Conservation (phyloP, 2,113 vertebrate genomes). For the Coracopsis vasa region DNA sequence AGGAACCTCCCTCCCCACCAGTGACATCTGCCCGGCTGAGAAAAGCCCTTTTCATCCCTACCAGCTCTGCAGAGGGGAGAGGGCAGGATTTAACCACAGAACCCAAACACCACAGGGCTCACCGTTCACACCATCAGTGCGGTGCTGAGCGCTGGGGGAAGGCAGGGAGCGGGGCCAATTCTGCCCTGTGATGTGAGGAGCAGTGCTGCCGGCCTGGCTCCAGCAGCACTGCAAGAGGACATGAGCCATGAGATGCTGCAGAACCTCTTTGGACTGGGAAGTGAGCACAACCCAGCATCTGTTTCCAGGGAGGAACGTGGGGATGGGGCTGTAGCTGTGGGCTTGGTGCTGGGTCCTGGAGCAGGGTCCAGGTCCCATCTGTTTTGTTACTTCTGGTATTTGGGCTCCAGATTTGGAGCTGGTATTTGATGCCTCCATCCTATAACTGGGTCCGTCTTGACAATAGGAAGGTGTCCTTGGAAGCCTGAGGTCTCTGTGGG, state of each 20-base stretch:
- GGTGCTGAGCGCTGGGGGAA: neutral
- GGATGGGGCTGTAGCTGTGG: neutral
- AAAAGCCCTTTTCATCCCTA: neutral
- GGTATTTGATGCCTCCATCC: neutral
- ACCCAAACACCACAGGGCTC: neutral
- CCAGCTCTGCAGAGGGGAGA: neutral
- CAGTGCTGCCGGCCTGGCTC: neutral
- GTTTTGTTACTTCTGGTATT: neutral
- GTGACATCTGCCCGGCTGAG: neutral
- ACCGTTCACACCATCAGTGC: neutral
- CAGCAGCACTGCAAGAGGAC: neutral
- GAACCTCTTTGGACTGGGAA: neutral
- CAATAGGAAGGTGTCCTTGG: fast-evolving
- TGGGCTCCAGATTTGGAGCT: neutral
- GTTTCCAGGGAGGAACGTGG: neutral
- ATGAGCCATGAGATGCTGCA: neutral
- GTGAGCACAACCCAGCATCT: too few relatives aligned
- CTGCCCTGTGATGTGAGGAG: neutral
- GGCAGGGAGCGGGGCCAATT: neutral
- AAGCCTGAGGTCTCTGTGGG: fast-evolving
- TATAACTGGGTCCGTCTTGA: fast-evolving
- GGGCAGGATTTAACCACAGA: neutral
- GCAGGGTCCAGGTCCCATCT: neutral
- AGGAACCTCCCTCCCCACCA: neutral
- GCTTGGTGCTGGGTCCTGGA: fast-evolving